phyloP scores from a whole-genome alignment of 2,113 vertebrate species.

The Potamarius usumacintae region DNA sequence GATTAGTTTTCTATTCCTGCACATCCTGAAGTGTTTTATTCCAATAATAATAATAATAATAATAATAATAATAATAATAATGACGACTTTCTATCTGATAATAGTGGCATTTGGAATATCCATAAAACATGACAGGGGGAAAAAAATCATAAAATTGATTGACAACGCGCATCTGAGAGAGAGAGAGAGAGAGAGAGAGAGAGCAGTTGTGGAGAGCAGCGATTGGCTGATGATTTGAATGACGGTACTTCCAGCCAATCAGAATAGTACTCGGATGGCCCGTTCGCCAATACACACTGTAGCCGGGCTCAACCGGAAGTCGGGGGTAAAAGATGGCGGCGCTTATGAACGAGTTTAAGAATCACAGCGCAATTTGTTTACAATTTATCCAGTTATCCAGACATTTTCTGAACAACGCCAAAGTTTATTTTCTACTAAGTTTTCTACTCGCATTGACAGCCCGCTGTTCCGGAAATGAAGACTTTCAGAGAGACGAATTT shows the following conservation, averaged over 20 bases:
- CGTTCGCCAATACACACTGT: constrained; percentile 32
- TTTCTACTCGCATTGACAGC: constrained; percentile 49
- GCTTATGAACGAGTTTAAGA: constrained; percentile 14
- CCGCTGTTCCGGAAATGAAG: constrained; percentile 60
- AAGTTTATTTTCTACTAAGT: constrained; percentile 50
- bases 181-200: no score
- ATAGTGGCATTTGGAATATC: no score
- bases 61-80: no score
- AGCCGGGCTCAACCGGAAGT: constrained; percentile 35
- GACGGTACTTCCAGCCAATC: constrained; percentile 21
- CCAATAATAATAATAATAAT: no score
- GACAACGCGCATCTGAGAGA: no score
- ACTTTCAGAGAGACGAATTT: constrained; percentile 82
- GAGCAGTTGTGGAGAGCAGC: background rate
- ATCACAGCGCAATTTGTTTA: constrained; percentile 35
- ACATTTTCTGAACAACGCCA: constrained; percentile 34
- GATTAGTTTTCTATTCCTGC: no score
- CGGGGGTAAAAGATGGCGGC: constrained; percentile 73
- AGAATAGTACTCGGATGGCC: background rate
- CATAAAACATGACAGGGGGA: no score
- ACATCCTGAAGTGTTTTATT: background rate
- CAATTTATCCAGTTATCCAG: background rate
- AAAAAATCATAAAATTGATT: no score
- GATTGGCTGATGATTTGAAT: constrained; percentile 36
- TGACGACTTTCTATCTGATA: no score